Base-by-base conservation (phyloP, 2,113 vertebrate species). In the Callopanchax toddi region DNA sequence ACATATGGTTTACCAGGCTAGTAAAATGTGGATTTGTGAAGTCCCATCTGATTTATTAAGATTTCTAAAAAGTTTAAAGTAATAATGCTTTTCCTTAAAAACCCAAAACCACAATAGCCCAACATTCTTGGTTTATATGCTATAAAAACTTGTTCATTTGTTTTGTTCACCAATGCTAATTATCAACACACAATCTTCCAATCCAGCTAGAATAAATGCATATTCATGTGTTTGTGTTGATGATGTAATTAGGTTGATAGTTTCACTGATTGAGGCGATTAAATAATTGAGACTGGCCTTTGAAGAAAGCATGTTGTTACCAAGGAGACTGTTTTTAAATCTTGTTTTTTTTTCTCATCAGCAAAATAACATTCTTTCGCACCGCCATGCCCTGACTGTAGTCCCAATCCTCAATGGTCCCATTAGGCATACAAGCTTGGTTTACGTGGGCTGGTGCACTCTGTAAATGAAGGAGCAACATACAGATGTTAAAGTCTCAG, bases 161-260 rank as follows among this genome's bases (percentile, higher is more conserved):
- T 77, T 59, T 60, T 59, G 43, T 76, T 79, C 45, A 57, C 67
- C 66, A 74, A 1, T 66, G 52, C 5, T 40, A 70, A 65, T 65
- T 74, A 57, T 76, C 67, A 52, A 60, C 52, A 55, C n/a, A 20
- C 51, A 68, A 43, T 26, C n/a, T 26, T 46, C 18, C 23, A 62
- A 67, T 61, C 25, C 1, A 13, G 53, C 25, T 60, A 43, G 45
- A 78, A 59, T 39, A 67, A 74, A 74, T 55, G 73, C 39, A 63
- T 71, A 66, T 79, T 63, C 73, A 75, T 69, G 75, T 86, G 71
- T 90, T 89, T 88, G 74, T 71, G 46, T 73, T 81, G 81, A 76
- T 75, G 43, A 81, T 89, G 81, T 77, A 87, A 90, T 87, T 87
- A 74, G 84, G 66, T 79, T 82, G 82, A 81, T 89, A 84, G 89